phyloP scores from a whole-genome alignment of 2,888 invertebrate species.

The Melikaiella ostensackeni region DNA sequence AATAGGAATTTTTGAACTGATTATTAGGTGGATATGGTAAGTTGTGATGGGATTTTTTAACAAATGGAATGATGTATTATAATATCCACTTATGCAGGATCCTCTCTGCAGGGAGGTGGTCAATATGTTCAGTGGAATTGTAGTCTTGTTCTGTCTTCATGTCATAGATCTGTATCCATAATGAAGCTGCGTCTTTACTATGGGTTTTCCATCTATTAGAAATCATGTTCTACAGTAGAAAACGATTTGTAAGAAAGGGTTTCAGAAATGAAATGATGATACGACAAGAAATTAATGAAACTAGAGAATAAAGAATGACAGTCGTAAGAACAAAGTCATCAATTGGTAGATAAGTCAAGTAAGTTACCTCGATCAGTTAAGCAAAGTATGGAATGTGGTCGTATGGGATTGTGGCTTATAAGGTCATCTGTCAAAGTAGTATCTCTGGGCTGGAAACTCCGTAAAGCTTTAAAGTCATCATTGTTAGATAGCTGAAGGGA shows the following conservation, averaged over 20 bases:
- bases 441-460: constrained; percentile 37
- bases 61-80: neutral
- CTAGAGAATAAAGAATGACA: constrained; percentile 9
- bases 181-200: neutral
- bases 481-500: constrained; percentile 48
- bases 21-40: constrained; percentile 10
- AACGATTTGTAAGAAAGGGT: neutral
- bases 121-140: neutral
- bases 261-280: constrained; percentile 9
- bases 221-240: neutral
- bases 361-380: constrained; percentile 52
- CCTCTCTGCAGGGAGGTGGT: neutral
- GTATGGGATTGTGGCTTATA: constrained; percentile 50
- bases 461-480: constrained; percentile 48
- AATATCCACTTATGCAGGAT: too few species aligned
- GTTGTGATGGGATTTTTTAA: constrained; percentile 1
- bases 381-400: constrained; percentile 40
- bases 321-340: constrained; percentile 14
- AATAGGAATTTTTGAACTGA: neutral
- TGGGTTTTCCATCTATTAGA: neutral
- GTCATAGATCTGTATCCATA: neutral
- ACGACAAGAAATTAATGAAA: constrained; percentile 37
- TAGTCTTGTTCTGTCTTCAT: neutral
- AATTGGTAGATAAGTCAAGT: constrained; percentile 35
- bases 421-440: constrained; percentile 56